Evolutionary conservation across 2,113 vertebrate species (phyloP).

Genomic region (Tetrax tetrax): DNA sequence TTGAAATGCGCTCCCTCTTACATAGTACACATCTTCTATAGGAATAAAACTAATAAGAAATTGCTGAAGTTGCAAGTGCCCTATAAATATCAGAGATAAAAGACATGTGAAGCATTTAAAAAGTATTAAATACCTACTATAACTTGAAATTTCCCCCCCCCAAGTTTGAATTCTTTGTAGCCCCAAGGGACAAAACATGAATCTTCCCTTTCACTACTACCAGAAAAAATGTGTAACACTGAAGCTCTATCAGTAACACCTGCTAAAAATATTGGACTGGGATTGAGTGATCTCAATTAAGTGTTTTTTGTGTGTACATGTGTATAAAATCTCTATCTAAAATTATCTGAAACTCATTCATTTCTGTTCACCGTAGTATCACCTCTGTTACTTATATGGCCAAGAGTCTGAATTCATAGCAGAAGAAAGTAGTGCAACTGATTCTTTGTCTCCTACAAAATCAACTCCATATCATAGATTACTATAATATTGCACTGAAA

Average conservation of each 20-base stretch:
- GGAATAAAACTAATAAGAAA: neutral
- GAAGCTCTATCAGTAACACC: conserved; percentile 39
- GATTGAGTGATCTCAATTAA: conserved; percentile 53
- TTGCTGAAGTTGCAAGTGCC: neutral
- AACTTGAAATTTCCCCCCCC: neutral
- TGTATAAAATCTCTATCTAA: conserved; percentile 27
- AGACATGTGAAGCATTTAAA: neutral
- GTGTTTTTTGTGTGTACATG: neutral
- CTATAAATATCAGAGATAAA: neutral
- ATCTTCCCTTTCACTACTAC: conserved; percentile 28
- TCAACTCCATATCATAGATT: fast-evolving
- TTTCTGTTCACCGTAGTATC: neutral
- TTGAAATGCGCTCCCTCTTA: neutral
- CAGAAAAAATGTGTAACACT: conserved; percentile 14
- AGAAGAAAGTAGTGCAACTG: neutral
- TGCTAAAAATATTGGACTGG: conserved; percentile 65
- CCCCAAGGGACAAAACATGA: conserved; percentile 46
- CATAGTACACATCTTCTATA: neutral
- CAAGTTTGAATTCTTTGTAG: conserved; percentile 43
- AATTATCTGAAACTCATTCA: conserved; percentile 9
- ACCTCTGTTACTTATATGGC: neutral
- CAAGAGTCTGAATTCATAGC: neutral
- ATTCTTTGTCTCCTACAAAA: neutral
- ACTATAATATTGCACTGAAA: neutral
- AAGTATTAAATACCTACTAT: conserved; percentile 33